These are phyloP conservation scores for Eulacestoma nigropectus DNA, from an alignment of 2,113 vertebrate species.

Conservation along the genomic window DNA sequence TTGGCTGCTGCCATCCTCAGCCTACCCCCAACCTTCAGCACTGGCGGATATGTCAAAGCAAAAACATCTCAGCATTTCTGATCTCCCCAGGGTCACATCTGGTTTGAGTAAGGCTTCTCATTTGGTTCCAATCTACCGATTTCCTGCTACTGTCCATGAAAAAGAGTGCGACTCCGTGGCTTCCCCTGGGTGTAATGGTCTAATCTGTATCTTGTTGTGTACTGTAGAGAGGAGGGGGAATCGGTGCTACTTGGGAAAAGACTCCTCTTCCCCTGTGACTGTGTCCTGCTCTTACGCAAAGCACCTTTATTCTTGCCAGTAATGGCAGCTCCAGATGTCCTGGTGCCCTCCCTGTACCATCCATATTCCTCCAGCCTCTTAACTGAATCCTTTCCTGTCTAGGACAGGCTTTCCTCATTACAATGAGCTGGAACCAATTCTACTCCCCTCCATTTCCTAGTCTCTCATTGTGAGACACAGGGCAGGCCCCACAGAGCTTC, in stretches of 20 bases:
- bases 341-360: neutral
- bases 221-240: conserved; percentile 35
- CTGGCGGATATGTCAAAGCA: conserved; percentile 33
- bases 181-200: conserved; percentile 57
- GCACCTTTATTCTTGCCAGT: conserved; percentile 21
- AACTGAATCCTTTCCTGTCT: conserved; percentile 47
- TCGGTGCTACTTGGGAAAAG: conserved; percentile 37
- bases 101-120: conserved; percentile 58
- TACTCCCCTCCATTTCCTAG: neutral
- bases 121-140: conserved; percentile 72
- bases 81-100: conserved; percentile 62
- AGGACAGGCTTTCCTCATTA: conserved; percentile 48
- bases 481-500: neutral
- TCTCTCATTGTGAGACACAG: neutral
- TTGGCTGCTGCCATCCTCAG: conserved; percentile 14
- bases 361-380: conserved; percentile 7
- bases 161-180: conserved; percentile 57
- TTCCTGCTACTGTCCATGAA: conserved; percentile 78
- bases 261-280: conserved; percentile 1
- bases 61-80: conserved; percentile 56
- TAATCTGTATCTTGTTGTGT: conserved; percentile 64
- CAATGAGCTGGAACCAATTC: conserved; percentile 27
- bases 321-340: conserved; percentile 28
- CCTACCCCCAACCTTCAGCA: conserved; percentile 21
- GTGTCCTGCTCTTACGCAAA: conserved; percentile 12